These are phyloP conservation scores for Rhagoletis zephyria DNA, from an alignment of 1,140 invertebrate genomes.

Conservation along the genomic window DNA sequence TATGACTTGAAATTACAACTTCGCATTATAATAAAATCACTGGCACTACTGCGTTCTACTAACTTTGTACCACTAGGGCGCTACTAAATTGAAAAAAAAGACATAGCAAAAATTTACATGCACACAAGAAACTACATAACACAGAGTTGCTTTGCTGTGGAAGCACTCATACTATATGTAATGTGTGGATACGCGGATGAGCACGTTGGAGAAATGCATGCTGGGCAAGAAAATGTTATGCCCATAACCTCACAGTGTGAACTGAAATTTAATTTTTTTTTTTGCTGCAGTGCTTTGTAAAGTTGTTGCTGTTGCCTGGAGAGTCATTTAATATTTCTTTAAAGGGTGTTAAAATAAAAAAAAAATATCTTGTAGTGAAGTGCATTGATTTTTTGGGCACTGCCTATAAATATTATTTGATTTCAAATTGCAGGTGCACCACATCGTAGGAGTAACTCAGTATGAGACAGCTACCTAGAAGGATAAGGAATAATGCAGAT, in stretches of 20 bases:
- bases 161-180: not conserved
- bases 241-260: not conserved
- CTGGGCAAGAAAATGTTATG: not conserved
- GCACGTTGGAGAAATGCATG: not conserved
- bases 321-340: not conserved
- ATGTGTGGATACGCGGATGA: not conserved
- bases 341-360: not conserved
- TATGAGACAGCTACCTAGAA: no score
- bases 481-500: no score
- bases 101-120: not conserved
- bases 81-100: not conserved
- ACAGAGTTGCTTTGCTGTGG: not conserved
- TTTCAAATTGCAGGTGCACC: no score
- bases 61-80: not conserved
- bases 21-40: conserved; percentile 48
- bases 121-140: not conserved
- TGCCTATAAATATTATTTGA: no score
- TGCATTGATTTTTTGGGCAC: not conserved
- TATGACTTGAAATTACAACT: conserved; percentile 4
- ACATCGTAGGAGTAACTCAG: no score
- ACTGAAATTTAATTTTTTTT: not conserved
- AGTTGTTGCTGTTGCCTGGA: not conserved
- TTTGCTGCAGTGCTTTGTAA: not conserved
- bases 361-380: no score
- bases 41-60: conserved; percentile 24